A percentile compares a stretch with the other conserved stretches of the same genome.
Conservation (phyloP, 2,113 vertebrate species). For the Poecile atricapillus region DNA sequence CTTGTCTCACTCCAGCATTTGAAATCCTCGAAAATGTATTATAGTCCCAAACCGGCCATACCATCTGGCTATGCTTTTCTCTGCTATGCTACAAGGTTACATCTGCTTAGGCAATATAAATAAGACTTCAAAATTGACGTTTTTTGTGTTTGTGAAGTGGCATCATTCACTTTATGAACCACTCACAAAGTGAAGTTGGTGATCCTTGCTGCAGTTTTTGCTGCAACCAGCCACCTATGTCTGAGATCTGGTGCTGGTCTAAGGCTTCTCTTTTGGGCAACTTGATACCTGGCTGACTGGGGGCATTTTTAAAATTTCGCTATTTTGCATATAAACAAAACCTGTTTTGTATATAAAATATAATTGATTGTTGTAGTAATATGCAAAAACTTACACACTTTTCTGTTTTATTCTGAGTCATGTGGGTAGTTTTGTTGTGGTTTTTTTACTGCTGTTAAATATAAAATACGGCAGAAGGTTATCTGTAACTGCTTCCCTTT, state of each 20-base stretch:
- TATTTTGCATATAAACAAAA: neutral
- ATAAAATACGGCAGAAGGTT: neutral
- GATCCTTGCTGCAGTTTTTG: neutral
- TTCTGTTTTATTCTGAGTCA: neutral
- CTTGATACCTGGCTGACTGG: neutral
- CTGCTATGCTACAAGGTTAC: neutral
- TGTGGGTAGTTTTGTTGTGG: neutral
- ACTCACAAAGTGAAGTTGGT: neutral
- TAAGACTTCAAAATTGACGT: neutral
- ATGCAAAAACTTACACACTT: neutral
- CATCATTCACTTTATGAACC: neutral
- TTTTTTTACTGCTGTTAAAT: neutral
- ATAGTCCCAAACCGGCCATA: neutral
- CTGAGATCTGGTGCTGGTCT: neutral
- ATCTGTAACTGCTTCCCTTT: neutral
- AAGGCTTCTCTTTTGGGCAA: neutral
- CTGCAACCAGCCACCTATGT: neutral
- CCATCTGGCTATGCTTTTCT: neutral
- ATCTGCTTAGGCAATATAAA: neutral
- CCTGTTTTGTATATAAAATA: neutral
- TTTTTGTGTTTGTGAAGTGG: neutral
- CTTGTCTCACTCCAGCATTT: neutral
- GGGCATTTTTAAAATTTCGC: neutral
- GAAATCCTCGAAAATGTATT: constrained; percentile 13
- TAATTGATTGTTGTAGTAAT: neutral